These are phyloP conservation scores for Gymnothorax reevesii DNA, from an alignment of 2,797 vertebrate species.

Conservation along the genomic window DNA sequence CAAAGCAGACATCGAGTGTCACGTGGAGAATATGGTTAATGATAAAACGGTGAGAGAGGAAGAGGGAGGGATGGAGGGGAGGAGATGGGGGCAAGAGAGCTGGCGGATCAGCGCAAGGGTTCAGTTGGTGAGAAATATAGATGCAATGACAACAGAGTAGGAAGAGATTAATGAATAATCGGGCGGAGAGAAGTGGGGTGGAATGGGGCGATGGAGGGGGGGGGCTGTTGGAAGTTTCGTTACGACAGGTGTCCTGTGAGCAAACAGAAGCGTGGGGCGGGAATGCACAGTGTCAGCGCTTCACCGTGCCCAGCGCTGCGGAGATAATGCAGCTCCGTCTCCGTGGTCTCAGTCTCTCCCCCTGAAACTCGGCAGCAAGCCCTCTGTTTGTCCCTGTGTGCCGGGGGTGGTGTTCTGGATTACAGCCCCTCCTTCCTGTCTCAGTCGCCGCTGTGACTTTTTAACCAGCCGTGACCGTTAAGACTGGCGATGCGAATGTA, in stretches of 20 bases:
- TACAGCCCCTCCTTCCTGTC: slow-evolving; percentile 43
- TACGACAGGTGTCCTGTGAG: slow-evolving; percentile 64
- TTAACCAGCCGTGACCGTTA: slow-evolving; percentile 55
- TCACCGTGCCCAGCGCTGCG: background rate
- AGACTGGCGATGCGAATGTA: slow-evolving; percentile 53
- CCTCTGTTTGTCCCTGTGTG: slow-evolving; percentile 32
- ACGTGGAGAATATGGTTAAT: slow-evolving; percentile 72
- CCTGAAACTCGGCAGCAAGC: background rate
- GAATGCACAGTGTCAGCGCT: background rate
- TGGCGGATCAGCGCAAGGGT: slow-evolving; percentile 10
- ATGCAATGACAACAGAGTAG: background rate
- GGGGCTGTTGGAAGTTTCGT: slow-evolving; percentile 32
- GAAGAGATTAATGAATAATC: slow-evolving; percentile 17
- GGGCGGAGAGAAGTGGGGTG: slow-evolving; percentile 11
- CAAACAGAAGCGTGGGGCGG: slow-evolving; percentile 51
- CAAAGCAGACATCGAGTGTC: slow-evolving; percentile 63
- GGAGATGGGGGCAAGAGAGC: slow-evolving; percentile 38
- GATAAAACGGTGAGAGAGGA: slow-evolving; percentile 66
- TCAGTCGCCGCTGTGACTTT: slow-evolving; percentile 54
- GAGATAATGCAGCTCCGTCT: background rate
- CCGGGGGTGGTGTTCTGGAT: slow-evolving; percentile 21
- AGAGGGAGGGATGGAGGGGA: slow-evolving; percentile 30
- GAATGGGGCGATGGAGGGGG: slow-evolving; percentile 8
- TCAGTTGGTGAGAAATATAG: slow-evolving; percentile 3
- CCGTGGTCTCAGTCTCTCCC: background rate